phyloP scores from a whole-genome alignment of 2,113 vertebrate genomes.

The Gopherus evgoodei region DNA sequence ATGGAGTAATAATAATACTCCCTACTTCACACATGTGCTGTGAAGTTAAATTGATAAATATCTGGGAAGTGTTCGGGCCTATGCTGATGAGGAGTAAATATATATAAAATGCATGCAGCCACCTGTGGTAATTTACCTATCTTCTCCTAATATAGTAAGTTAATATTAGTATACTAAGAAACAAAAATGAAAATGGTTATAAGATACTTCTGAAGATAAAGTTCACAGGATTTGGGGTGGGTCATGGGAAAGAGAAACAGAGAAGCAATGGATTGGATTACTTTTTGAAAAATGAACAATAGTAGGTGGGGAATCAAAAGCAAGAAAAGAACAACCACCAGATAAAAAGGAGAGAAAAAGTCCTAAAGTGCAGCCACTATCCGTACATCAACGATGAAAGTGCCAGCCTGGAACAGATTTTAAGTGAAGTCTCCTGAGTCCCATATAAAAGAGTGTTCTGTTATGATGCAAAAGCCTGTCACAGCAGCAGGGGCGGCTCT shows the following conservation, averaged over 20 bases:
- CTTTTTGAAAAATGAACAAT: neutral
- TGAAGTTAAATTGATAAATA: neutral
- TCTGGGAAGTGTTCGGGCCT: neutral
- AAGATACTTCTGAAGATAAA: rapidly evolving
- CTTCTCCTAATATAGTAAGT: neutral
- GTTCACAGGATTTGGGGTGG: rapidly evolving
- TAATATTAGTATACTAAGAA: neutral
- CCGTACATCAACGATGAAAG: neutral
- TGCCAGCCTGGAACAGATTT: neutral
- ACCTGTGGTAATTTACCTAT: neutral
- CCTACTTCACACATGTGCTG: neutral
- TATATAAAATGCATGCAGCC: neutral
- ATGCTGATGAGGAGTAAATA: neutral
- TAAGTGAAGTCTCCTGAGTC: neutral
- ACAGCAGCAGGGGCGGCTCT: neutral
- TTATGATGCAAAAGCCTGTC: neutral
- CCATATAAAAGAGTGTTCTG: neutral
- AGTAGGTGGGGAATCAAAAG: neutral
- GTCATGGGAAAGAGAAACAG: neutral
- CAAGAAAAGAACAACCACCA: rapidly evolving
- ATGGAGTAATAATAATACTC: neutral
- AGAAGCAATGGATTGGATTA: neutral
- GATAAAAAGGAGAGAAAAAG: neutral
- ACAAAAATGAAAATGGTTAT: neutral
- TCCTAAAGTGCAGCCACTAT: neutral